Conservation (phyloP, 1,140 invertebrate genomes). For the Penaeus japonicus region DNA sequence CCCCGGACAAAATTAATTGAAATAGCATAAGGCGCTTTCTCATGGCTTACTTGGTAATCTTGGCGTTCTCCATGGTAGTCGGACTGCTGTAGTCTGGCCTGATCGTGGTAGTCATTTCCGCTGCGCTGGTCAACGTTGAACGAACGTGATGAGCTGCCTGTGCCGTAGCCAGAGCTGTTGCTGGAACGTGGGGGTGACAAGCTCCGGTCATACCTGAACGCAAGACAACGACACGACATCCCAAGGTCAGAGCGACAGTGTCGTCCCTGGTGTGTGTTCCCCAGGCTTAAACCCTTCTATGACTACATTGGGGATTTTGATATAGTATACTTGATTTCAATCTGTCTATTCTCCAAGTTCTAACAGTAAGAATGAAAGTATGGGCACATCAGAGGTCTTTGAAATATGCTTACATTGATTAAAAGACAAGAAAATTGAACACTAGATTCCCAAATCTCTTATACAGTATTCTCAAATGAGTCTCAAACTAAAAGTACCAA, state of each 20-base stretch:
- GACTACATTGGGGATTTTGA: too few relatives aligned
- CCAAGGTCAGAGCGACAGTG: not conserved
- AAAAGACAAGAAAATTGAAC: conserved; percentile 15
- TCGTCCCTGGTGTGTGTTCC: not conserved
- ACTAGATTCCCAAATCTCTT: conserved; percentile 6
- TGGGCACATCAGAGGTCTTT: too few relatives aligned
- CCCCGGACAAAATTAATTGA: not conserved
- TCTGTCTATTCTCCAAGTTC: too few relatives aligned
- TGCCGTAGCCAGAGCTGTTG: conserved; percentile 85
- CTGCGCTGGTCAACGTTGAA: conserved; percentile 65
- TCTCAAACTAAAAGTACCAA: not conserved
- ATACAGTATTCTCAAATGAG: too few relatives aligned
- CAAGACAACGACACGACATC: not conserved
- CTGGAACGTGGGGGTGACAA: conserved; percentile 83
- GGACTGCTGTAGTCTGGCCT: not conserved
- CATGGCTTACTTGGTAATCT: conserved; percentile 16
- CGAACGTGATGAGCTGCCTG: conserved; percentile 78
- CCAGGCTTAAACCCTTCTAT: too few relatives aligned
- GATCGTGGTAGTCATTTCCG: conserved; percentile 4
- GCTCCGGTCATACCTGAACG: conserved; percentile 66
- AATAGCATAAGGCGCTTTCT: not conserved
- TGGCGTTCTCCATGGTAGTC: conserved; percentile 2
- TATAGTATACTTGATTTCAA: too few relatives aligned
- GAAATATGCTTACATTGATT: not conserved
- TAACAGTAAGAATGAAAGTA: too few relatives aligned